phyloP scores from a whole-genome alignment of 2,888 invertebrate genomes.

The Epiblema foenella region DNA sequence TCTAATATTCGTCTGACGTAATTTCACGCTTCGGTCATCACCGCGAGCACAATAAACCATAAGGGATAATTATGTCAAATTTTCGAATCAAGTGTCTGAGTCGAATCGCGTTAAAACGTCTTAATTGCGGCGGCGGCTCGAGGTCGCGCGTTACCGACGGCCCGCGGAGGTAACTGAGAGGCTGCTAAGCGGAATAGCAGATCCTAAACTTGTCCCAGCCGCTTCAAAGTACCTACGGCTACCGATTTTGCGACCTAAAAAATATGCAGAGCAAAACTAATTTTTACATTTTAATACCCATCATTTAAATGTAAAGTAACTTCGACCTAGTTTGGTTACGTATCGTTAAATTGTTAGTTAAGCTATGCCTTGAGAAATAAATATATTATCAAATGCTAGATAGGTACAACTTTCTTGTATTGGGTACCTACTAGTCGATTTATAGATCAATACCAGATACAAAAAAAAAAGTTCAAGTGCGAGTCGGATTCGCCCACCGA shows the following conservation, averaged over 20 bases:
- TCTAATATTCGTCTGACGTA: conserved; percentile 58
- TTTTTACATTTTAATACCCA: background rate
- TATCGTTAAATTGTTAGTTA: background rate
- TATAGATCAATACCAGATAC: background rate
- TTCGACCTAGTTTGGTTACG: background rate
- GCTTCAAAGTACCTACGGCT: background rate
- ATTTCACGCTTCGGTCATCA: conserved; percentile 72
- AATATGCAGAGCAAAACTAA: background rate
- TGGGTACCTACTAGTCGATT: background rate
- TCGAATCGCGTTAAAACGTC: conserved; percentile 80
- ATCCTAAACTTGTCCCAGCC: conserved; percentile 44
- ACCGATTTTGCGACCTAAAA: background rate
- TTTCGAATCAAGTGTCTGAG: conserved; percentile 78
- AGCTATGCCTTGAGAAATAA: background rate
- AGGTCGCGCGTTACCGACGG: conserved; percentile 62
- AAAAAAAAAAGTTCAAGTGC: background rate
- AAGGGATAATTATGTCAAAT: conserved; percentile 79
- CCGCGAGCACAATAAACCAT: conserved; percentile 70
- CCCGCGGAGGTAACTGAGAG: conserved; percentile 63
- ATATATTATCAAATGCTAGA: background rate
- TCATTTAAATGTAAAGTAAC: background rate
- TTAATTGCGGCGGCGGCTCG: conserved; percentile 76
- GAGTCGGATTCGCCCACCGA: too few species aligned
- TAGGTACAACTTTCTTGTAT: background rate
- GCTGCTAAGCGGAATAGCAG: conserved; percentile 61